phyloP scores from a whole-genome alignment of 2,113 vertebrate genomes.

The Melospiza melodia region DNA sequence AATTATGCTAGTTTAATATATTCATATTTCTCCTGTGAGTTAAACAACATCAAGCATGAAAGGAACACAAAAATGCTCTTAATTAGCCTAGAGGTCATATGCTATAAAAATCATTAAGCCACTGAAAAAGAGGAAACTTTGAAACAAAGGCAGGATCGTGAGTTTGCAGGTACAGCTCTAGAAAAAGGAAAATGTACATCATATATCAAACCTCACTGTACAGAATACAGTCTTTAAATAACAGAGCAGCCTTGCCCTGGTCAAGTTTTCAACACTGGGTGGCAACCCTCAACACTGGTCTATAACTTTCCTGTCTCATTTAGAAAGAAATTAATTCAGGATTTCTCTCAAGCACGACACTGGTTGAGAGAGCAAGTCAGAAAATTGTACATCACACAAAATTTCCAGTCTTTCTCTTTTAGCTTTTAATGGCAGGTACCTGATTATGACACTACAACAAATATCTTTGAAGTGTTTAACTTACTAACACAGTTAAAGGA shows the following conservation, averaged over 20 bases:
- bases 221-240: background rate
- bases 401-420: slow-evolving; percentile 51
- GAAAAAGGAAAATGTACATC: background rate
- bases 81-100: background rate
- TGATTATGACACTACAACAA: slow-evolving; percentile 63
- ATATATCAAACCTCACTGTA: background rate
- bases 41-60: background rate
- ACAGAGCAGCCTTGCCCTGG: background rate
- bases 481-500: slow-evolving; percentile 71
- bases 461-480: slow-evolving; percentile 73
- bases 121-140: background rate
- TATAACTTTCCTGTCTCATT: slow-evolving; percentile 46
- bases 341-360: slow-evolving; percentile 59
- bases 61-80: background rate
- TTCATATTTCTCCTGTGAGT: background rate
- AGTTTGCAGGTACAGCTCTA: background rate
- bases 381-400: slow-evolving; percentile 37
- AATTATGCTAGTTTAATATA: background rate
- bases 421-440: slow-evolving; percentile 64
- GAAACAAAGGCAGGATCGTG: background rate
- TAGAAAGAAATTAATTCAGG: slow-evolving; percentile 43
- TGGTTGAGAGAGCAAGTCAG: slow-evolving; percentile 4
- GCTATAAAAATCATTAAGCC: background rate
- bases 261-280: background rate
- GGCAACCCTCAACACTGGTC: background rate